Evolutionary conservation across 2,888 invertebrate genomes (phyloP).

Genomic region (Beris morrisii): DNA sequence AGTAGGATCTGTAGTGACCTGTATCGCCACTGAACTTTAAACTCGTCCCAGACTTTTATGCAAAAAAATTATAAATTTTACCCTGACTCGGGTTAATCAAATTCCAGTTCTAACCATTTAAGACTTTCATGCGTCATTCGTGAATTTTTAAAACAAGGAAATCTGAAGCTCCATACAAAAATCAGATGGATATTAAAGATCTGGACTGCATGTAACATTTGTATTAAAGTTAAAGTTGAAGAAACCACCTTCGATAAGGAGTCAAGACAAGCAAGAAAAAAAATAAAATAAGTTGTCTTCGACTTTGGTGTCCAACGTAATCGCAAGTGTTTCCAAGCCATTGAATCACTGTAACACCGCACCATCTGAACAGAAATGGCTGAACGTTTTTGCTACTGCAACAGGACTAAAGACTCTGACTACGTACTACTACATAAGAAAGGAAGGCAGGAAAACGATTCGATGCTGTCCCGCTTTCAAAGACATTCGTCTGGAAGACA

Average conservation of each 20-base stretch:
- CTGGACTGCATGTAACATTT: neutral
- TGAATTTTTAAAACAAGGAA: no score
- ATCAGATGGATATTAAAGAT: slow-evolving; percentile 15
- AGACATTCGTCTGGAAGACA: slow-evolving; percentile 38
- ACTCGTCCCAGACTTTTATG: no score
- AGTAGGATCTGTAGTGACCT: no score
- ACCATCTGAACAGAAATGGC: slow-evolving; percentile 35
- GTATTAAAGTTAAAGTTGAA: neutral
- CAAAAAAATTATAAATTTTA: no score
- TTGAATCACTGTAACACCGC: slow-evolving; percentile 36
- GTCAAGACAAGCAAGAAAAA: neutral
- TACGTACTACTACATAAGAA: slow-evolving; percentile 9
- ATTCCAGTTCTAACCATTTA: no score
- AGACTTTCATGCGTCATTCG: no score
- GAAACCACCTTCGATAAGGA: slow-evolving; percentile 13
- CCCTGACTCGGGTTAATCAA: no score
- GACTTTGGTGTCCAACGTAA: slow-evolving; percentile 34
- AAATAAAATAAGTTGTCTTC: slow-evolving; percentile 29
- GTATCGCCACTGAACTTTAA: no score
- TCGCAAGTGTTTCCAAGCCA: slow-evolving; percentile 38
- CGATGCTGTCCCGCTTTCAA: slow-evolving; percentile 30
- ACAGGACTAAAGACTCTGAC: slow-evolving; percentile 22
- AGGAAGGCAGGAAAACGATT: slow-evolving; percentile 19
- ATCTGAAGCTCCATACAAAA: no score
- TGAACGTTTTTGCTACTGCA: slow-evolving; percentile 33